Evolutionary conservation across 2,797 vertebrate species (phyloP).

Genomic region (Phaenicophaeus curvirostris): DNA sequence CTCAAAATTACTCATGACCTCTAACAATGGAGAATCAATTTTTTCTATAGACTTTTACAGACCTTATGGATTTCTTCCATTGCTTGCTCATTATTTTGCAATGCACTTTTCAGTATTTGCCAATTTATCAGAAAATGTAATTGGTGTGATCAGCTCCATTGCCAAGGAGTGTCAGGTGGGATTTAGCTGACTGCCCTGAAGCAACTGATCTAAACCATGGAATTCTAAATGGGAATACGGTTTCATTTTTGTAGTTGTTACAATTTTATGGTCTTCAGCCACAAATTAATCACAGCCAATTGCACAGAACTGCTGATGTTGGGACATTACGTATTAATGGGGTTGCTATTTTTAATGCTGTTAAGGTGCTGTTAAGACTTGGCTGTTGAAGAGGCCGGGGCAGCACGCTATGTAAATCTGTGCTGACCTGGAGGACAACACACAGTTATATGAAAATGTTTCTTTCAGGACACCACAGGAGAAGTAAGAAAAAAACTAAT

Average conservation of each 20-base stretch:
- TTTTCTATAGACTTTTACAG: background rate
- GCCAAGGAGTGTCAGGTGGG: background rate
- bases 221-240: background rate
- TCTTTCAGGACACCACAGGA: background rate
- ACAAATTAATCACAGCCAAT: slow-evolving; percentile 13
- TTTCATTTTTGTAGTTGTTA: background rate
- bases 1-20: background rate
- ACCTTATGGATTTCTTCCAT: background rate
- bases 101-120: background rate
- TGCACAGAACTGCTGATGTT: slow-evolving; percentile 21
- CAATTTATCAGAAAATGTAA: background rate
- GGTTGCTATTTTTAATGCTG: slow-evolving; percentile 9
- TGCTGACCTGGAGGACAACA: background rate
- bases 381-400: background rate
- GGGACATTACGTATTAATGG: background rate
- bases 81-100: background rate
- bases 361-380: background rate
- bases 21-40: background rate
- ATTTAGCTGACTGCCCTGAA: background rate
- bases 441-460: background rate
- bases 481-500: background rate
- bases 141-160: background rate
- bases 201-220: background rate
- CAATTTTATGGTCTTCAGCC: background rate
- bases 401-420: background rate